Evolutionary conservation across 1,140 invertebrate species (phyloP).

Genomic region (Chrysoperla carnea): DNA sequence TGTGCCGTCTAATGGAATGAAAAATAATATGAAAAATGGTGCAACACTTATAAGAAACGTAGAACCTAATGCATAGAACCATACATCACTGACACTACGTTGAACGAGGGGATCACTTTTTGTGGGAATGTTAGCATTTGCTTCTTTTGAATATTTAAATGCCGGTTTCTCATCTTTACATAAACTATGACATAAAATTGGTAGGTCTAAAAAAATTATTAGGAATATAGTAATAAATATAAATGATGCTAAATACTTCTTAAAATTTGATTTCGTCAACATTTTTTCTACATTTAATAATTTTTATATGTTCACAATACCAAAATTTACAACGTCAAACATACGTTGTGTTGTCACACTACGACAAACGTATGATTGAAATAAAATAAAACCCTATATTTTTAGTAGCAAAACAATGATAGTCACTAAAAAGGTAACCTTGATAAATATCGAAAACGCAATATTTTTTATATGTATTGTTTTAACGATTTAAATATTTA

Average conservation of each 20-base stretch:
- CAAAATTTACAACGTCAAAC: too few species aligned
- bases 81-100: constrained; percentile 28
- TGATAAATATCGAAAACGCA: too few species aligned
- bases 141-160: constrained; percentile 57
- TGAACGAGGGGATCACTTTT: constrained; percentile 21
- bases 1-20: constrained; percentile 82
- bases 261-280: too few species aligned
- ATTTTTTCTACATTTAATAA: too few species aligned
- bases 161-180: constrained; percentile 35
- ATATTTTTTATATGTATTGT: too few species aligned
- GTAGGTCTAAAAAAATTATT: constrained; percentile 1
- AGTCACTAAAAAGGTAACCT: too few species aligned
- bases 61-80: constrained; percentile 69
- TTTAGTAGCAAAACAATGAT: too few species aligned
- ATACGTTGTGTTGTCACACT: too few species aligned
- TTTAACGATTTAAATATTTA: too few species aligned
- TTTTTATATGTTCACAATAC: too few species aligned
- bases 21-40: constrained; percentile 84
- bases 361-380: too few species aligned
- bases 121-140: constrained; percentile 36
- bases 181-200: constrained; percentile 16
- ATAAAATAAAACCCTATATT: too few species aligned
- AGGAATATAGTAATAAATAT: background rate
- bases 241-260: background rate
- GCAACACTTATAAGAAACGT: constrained; percentile 86